A percentile compares a stretch with the other conserved stretches of the same genome.
Conservation (phyloP, 30 jellyfish, hydroid and myxozoan species). For the Aurelia aurita region DNA sequence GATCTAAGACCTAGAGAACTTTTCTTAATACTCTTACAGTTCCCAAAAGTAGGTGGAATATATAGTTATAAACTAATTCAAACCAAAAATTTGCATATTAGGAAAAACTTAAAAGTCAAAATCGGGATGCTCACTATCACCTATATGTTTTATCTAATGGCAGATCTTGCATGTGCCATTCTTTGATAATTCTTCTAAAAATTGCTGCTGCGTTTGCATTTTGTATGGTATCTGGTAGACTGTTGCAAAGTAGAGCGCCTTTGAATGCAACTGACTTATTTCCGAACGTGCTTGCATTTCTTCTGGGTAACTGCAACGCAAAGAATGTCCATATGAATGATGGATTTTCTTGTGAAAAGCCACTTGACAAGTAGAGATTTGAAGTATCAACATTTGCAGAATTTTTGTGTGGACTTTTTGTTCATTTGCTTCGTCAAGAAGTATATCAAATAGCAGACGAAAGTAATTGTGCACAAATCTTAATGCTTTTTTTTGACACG, state of each 20-base stretch:
- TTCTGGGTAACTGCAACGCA: conserved; percentile 31
- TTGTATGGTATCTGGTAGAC: conserved; percentile 34
- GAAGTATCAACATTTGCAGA: background rate
- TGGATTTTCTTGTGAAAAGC: conserved; percentile 48
- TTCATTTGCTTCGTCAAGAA: conserved; percentile 27
- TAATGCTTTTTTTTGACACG: conserved; percentile 41
- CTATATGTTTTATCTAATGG: too few relatives aligned
- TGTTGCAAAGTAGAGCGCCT: conserved; percentile 41
- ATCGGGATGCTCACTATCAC: too few relatives aligned
- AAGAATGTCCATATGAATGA: conserved; percentile 50
- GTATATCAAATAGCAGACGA: conserved; percentile 29
- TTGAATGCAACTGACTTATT: background rate
- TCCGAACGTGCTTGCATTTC: conserved; percentile 33
- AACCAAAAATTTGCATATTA: too few relatives aligned
- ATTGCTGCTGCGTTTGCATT: too few relatives aligned
- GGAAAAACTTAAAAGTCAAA: too few relatives aligned
- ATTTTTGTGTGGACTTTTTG: conserved; percentile 25
- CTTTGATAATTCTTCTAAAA: too few relatives aligned
- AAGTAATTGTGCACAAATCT: conserved; percentile 43
- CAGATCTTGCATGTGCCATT: too few relatives aligned
- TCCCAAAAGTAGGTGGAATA: too few relatives aligned
- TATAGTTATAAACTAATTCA: too few relatives aligned
- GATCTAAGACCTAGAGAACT: too few relatives aligned
- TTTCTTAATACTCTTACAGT: too few relatives aligned
- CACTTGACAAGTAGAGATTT: conserved; percentile 25